Evolutionary conservation across 2,113 vertebrate species (phyloP).

Genomic region (Chrysemys picta): DNA sequence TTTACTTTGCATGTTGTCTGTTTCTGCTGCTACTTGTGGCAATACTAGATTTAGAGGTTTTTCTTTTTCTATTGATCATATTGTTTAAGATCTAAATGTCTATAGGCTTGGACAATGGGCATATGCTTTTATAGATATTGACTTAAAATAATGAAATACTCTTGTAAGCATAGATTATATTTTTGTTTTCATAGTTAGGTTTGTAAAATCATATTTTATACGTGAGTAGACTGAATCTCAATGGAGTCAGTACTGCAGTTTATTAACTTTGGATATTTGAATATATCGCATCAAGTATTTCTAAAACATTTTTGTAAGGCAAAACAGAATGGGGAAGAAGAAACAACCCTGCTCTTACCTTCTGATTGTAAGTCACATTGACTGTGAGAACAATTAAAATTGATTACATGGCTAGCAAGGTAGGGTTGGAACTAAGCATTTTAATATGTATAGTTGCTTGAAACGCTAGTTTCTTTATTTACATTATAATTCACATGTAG

Average conservation of each 20-base stretch:
- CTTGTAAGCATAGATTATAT: neutral
- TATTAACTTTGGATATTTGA: neutral
- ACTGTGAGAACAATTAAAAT: slow-evolving; percentile 20
- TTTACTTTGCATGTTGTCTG: neutral
- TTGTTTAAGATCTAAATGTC: neutral
- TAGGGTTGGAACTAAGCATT: neutral
- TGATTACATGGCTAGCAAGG: neutral
- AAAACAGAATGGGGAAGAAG: neutral
- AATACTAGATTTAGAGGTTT: neutral
- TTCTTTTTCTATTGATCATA: neutral
- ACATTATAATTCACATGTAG: slow-evolving; percentile 1
- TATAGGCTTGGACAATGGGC: neutral
- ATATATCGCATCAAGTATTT: neutral
- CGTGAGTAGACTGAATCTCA: neutral
- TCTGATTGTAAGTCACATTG: slow-evolving; percentile 2
- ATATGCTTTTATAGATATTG: slow-evolving; percentile 25
- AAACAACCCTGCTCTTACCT: neutral
- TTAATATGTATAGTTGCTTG: neutral
- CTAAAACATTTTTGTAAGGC: neutral
- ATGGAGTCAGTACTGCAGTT: neutral
- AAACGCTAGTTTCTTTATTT: slow-evolving; percentile 1
- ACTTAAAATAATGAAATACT: neutral
- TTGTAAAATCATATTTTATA: slow-evolving; percentile 16
- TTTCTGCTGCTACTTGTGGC: neutral
- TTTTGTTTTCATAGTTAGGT: slow-evolving; percentile 5